Conservation (phyloP, 2,888 invertebrate species). For the Leptopilina myrica region DNA sequence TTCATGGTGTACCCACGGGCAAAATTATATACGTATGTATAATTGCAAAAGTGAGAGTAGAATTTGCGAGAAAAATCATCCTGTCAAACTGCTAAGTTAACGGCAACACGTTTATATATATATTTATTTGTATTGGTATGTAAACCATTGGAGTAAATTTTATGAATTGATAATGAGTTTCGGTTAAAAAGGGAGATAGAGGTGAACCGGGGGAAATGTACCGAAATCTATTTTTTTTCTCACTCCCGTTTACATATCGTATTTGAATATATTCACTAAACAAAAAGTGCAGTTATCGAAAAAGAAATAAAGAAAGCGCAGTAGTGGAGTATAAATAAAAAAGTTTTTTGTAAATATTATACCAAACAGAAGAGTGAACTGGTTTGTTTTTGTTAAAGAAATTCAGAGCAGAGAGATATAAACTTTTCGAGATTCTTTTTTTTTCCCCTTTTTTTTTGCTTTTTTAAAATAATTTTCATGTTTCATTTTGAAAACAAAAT, state of each 20-base stretch:
- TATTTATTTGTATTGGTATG: too few relatives aligned
- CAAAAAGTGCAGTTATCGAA: slow-evolving; percentile 3
- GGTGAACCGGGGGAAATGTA: background rate
- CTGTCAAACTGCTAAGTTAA: slow-evolving; percentile 22
- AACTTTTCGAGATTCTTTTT: too few relatives aligned
- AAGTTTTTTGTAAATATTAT: too few relatives aligned
- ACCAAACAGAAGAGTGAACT: background rate
- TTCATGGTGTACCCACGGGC: slow-evolving; percentile 56
- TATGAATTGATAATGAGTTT: slow-evolving; percentile 3
- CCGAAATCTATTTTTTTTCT: background rate
- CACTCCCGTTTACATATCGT: background rate
- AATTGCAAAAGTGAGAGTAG: background rate
- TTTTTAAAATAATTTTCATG: too few relatives aligned
- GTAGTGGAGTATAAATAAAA: too few relatives aligned
- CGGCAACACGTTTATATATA: background rate
- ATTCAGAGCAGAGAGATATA: too few relatives aligned
- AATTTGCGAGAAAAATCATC: slow-evolving; percentile 18
- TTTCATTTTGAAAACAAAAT: too few relatives aligned
- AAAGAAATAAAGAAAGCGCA: too few relatives aligned
- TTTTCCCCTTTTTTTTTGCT: too few relatives aligned
- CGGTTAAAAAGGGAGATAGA: too few relatives aligned
- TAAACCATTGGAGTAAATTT: background rate
- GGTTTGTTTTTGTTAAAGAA: background rate
- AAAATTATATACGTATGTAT: slow-evolving; percentile 3
- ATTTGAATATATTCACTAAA: background rate